These are phyloP conservation scores for Ctenomys sociabilis DNA, from an alignment of 2,113 vertebrate genomes.

Conservation along the genomic window DNA sequence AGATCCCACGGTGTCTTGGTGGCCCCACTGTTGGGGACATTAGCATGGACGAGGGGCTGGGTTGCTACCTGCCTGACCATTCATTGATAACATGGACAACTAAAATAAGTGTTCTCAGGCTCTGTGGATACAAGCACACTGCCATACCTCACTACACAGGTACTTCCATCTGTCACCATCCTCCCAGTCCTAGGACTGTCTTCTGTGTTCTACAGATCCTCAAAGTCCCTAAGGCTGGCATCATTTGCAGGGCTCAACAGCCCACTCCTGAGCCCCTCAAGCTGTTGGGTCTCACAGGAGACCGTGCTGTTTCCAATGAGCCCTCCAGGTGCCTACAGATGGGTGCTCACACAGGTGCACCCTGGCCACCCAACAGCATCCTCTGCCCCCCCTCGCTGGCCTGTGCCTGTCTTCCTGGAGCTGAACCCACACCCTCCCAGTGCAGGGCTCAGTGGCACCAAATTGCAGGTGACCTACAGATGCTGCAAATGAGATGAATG, in stretches of 20 bases:
- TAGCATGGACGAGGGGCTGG: neutral
- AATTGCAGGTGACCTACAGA: neutral
- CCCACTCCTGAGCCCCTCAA: neutral
- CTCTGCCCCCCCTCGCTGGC: neutral
- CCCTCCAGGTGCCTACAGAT: neutral
- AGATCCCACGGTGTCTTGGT: neutral
- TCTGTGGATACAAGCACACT: neutral
- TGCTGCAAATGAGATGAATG: neutral
- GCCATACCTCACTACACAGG: too few species aligned
- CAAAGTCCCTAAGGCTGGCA: neutral
- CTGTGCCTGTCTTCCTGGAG: neutral
- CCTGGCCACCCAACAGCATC: neutral
- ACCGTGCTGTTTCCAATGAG: neutral
- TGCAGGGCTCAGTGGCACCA: neutral
- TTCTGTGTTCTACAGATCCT: neutral
- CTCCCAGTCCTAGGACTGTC: neutral
- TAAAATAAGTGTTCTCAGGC: neutral
- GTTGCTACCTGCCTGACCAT: neutral
- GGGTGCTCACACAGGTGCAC: neutral
- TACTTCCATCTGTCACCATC: neutral
- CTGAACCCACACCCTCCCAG: neutral
- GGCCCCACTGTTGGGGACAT: neutral
- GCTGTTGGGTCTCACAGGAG: neutral
- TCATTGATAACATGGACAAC: neutral
- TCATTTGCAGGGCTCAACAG: neutral